Conservation (phyloP, 2,797 vertebrate species). For the Perodicticus potto region DNA sequence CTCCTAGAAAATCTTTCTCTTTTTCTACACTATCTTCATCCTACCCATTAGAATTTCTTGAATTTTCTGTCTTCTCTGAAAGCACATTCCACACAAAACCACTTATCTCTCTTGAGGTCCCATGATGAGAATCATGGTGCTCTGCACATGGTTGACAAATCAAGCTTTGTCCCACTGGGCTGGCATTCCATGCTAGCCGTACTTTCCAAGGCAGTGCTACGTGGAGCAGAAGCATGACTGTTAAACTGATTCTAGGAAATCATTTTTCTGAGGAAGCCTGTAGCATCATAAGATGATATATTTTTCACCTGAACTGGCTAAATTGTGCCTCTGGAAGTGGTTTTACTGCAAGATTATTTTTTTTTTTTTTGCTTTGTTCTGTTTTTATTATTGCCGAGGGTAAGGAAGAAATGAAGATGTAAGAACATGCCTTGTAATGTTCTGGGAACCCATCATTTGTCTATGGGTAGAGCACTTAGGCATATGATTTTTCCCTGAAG, state of each 20-base stretch:
- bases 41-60: background rate
- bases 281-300: background rate
- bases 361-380: background rate
- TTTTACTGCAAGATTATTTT: background rate
- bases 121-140: background rate
- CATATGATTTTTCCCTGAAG: background rate
- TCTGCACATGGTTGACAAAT: background rate
- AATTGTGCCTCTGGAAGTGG: background rate
- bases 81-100: background rate
- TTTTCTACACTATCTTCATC: background rate
- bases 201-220: background rate
- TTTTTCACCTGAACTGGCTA: background rate
- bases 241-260: background rate
- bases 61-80: background rate
- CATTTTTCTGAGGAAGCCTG: background rate
- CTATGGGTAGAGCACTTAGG: background rate
- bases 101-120: background rate
- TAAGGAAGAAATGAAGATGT: background rate
- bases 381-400: slow-evolving; percentile 19
- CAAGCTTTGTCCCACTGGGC: background rate
- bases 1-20: background rate
- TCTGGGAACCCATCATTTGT: background rate
- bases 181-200: background rate
- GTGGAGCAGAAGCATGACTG: background rate
- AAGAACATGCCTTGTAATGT: slow-evolving; percentile 8